These are phyloP conservation scores for Oasisia sp. DNA, from an alignment of 2,888 invertebrate species.

Conservation along the genomic window DNA sequence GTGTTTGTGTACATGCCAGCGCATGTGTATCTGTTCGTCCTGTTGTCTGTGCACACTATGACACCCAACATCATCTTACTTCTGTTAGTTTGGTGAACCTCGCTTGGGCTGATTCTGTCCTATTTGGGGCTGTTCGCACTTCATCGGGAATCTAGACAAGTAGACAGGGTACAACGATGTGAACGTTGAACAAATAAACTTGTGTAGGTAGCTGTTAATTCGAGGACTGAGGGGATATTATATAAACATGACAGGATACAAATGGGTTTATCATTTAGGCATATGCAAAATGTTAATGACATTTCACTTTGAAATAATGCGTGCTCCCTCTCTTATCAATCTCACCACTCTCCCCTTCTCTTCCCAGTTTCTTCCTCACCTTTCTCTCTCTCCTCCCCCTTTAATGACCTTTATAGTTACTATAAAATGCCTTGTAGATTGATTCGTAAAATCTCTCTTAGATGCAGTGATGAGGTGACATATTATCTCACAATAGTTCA, in stretches of 20 bases:
- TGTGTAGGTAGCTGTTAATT: background rate
- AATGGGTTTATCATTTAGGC: background rate
- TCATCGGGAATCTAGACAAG: constrained; percentile 68
- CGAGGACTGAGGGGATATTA: background rate
- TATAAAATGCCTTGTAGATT: background rate
- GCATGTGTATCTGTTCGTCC: no score
- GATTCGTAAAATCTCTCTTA: background rate
- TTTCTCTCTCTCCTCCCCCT: no score
- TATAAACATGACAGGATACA: background rate
- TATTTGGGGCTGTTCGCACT: constrained; percentile 66
- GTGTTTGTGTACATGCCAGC: no score
- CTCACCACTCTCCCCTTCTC: background rate
- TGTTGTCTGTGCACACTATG: background rate
- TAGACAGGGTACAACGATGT: background rate
- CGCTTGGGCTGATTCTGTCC: constrained; percentile 56
- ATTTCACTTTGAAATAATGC: background rate
- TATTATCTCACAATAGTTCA: background rate
- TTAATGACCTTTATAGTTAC: no score
- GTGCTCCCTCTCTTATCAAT: background rate
- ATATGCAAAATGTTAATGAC: background rate
- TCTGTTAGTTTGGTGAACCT: constrained; percentile 51
- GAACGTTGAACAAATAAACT: background rate
- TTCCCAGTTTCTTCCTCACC: no score
- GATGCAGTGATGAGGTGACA: background rate
- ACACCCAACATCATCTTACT: constrained; percentile 40